Evolutionary conservation across 2,888 invertebrate species (phyloP).

Genomic region (Anodontia alba): DNA sequence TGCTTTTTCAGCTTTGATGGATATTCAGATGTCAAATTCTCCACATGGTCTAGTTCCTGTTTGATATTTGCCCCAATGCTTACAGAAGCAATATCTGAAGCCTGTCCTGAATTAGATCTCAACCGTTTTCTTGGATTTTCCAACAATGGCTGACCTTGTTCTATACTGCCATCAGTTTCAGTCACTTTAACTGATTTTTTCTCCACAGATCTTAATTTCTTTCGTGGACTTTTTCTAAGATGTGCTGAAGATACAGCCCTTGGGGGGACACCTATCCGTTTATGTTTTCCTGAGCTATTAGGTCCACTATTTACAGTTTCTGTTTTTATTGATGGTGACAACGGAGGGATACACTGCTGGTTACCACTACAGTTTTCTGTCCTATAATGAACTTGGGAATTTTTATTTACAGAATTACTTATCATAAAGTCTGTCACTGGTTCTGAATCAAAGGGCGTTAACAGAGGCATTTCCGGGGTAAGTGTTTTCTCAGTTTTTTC

Average conservation of each 20-base stretch:
- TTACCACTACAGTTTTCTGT: not conserved
- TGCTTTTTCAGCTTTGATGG: not conserved
- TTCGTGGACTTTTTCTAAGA: not conserved
- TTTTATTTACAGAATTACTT: not conserved
- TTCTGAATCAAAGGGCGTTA: conserved; percentile 51
- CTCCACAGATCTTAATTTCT: not conserved
- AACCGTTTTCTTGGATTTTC: not conserved
- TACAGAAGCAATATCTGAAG: not conserved
- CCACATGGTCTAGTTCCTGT: not conserved
- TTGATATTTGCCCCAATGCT: not conserved
- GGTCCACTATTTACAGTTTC: not conserved
- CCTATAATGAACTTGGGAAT: not conserved
- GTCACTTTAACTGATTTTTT: not conserved
- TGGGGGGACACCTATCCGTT: not conserved
- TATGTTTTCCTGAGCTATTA: not conserved
- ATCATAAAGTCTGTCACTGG: too few relatives aligned
- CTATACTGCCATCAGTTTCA: not conserved
- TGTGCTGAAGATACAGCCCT: not conserved
- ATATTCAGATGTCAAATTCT: not conserved
- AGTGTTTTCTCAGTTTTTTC: conserved; percentile 17
- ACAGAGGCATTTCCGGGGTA: conserved; percentile 50
- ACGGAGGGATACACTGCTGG: not conserved
- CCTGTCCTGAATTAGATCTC: not conserved
- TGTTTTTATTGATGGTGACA: not conserved
- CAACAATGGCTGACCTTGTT: not conserved